Base-by-base conservation (phyloP, 2,797 vertebrate species). In the Sebastiscus albofasciatus region DNA sequence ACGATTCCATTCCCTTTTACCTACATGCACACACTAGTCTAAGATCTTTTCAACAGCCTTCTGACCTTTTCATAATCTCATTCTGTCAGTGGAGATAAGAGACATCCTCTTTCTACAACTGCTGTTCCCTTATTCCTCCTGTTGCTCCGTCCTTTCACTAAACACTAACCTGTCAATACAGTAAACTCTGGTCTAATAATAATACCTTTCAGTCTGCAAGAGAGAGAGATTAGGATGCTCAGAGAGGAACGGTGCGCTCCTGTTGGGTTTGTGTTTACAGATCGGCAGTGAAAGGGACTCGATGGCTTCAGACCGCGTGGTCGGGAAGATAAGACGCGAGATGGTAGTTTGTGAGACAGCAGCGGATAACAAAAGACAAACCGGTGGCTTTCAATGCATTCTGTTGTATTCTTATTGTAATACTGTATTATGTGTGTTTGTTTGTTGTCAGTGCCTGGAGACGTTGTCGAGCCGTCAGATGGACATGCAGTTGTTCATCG, bases 401-500 rank as follows among this genome's bases (percentile, higher is more conserved):
- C 20, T 56, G 22, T 52, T 54, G 1, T 62, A 18, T 26, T 10
- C 5, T 29, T n/a, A 24, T 27, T 65, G 3, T 26, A 12, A 26
- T 27, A 46, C 49, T 62, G 20, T 46, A 42, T 24, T n/a, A 4
- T 65, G 26, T 67, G 34, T 87, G 31, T 83, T 4, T 87, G 31
- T 83, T 4, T 39, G 8, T 34, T 36, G 2, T 49, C 83, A 96
- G 95, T 95, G 92, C 84, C 83, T 96, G 89, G 95, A 96, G 84
- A 95, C 96, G 0, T 92, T 99, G 73, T 96, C 90, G 9, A 96
- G 94, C 78, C 97, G 97, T 39, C 98, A 99, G 95, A 96, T 93
- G 73, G 98, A 99, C 72, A 97, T 99, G 93, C 98, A 99, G 94
- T 92, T 96, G 87, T 99, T 99, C 67, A 96, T 99, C 6, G 97